Evolutionary conservation across 2,113 vertebrate species (phyloP).

Genomic region (Crypturellus undulatus): DNA sequence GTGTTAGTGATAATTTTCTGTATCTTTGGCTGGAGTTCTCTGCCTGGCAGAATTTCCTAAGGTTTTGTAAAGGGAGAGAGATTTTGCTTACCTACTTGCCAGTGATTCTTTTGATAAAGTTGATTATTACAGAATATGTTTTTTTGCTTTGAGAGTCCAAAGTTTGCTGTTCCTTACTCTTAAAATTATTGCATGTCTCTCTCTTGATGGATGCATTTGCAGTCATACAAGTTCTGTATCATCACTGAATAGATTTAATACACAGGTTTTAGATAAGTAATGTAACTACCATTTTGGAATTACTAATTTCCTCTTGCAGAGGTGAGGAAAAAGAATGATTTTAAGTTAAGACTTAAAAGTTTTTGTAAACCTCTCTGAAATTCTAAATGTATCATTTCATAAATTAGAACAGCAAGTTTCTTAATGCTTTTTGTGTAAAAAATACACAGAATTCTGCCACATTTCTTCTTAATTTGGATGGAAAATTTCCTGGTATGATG

Average conservation of each 20-base stretch:
- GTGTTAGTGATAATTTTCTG: neutral
- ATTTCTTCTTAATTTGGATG: neutral
- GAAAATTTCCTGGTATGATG: neutral
- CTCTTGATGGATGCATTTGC: neutral
- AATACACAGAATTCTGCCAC: neutral
- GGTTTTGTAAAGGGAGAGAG: neutral
- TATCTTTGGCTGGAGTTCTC: neutral
- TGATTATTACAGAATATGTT: neutral
- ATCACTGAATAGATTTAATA: slow-evolving; percentile 28
- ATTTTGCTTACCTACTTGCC: neutral
- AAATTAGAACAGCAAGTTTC: neutral
- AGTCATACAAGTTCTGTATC: slow-evolving; percentile 37
- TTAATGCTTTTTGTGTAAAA: neutral
- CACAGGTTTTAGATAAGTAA: slow-evolving; percentile 28
- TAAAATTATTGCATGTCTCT: neutral
- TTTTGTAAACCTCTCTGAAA: slow-evolving; percentile 32
- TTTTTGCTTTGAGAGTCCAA: neutral
- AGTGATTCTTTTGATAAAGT: neutral
- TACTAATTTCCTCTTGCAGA: slow-evolving; percentile 55
- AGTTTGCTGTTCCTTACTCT: neutral
- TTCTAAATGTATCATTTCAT: neutral
- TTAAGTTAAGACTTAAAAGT: neutral
- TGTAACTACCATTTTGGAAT: slow-evolving; percentile 21
- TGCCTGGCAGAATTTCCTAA: neutral
- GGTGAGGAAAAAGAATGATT: slow-evolving; percentile 38